Evolutionary conservation across 2,888 invertebrate species (phyloP).

Genomic region (Scaptomyza polygonia): DNA sequence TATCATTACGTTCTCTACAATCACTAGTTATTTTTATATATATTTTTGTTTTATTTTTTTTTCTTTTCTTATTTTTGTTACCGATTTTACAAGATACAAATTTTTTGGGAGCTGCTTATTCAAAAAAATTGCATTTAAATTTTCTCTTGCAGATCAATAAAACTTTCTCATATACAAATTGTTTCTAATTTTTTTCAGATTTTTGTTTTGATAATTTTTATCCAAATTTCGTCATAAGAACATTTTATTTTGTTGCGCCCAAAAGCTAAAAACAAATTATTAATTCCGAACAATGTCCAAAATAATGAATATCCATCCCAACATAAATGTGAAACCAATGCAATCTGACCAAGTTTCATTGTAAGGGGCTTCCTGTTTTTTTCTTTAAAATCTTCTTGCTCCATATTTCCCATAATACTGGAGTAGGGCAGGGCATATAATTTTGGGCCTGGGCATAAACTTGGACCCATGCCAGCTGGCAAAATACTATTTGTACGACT

Average conservation of each 20-base stretch:
- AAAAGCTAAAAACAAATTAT: slow-evolving; percentile 38
- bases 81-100: slow-evolving; percentile 28
- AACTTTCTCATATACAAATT: slow-evolving; percentile 59
- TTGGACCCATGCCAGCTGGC: slow-evolving; percentile 65
- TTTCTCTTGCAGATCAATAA: slow-evolving; percentile 35
- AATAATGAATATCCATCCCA: slow-evolving; percentile 35
- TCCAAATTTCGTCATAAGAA: slow-evolving; percentile 67
- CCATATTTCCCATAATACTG: slow-evolving; percentile 33
- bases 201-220: slow-evolving; percentile 12
- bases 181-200: slow-evolving; percentile 8
- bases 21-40: slow-evolving; percentile 17
- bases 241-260: slow-evolving; percentile 45
- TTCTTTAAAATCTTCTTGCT: slow-evolving; percentile 18
- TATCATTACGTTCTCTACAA: slow-evolving; percentile 47
- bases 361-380: slow-evolving; percentile 17
- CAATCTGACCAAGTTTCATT: slow-evolving; percentile 65
- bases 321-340: slow-evolving; percentile 66
- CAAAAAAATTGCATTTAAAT: slow-evolving; percentile 54
- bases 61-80: not conserved
- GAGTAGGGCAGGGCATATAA: slow-evolving; percentile 17
- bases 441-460: slow-evolving; percentile 46
- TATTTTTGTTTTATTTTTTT: not conserved
- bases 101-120: slow-evolving; percentile 18
- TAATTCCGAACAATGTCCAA: slow-evolving; percentile 17
- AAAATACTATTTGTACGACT: slow-evolving; percentile 42